A percentile compares a stretch with the other conserved stretches of the same genome.
Evolutionary conservation across 2,797 vertebrate species (phyloP).

Genomic region (Dallia pectoralis): DNA sequence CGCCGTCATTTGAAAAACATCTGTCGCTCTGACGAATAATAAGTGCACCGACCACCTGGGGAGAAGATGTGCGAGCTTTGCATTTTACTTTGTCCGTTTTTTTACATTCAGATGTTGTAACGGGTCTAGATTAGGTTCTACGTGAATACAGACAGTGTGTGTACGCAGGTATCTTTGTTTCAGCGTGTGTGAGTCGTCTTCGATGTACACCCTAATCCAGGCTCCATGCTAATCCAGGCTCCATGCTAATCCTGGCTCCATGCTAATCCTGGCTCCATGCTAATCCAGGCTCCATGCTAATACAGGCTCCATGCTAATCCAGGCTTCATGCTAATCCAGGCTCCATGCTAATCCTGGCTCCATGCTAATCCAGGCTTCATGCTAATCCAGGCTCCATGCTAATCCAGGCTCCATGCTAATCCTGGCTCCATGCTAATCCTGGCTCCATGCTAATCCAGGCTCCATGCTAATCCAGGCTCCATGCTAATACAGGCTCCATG

Average conservation of each 20-base stretch:
- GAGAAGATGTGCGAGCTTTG: conserved; percentile 67
- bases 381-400: conserved; percentile 60
- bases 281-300: conserved; percentile 64
- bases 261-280: conserved; percentile 58
- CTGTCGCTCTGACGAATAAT: conserved; percentile 82
- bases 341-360: conserved; percentile 57
- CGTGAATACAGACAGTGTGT: neutral
- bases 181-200: conserved; percentile 34
- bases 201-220: conserved; percentile 54
- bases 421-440: conserved; percentile 60
- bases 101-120: too few species aligned
- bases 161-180: conserved; percentile 40
- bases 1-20: conserved; percentile 80
- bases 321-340: conserved; percentile 58
- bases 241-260: conserved; percentile 56
- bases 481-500: conserved; percentile 56
- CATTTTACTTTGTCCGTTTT: conserved; percentile 61
- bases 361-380: conserved; percentile 56
- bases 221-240: conserved; percentile 58
- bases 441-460: conserved; percentile 58
- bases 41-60: conserved; percentile 70
- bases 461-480: conserved; percentile 57
- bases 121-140: too few species aligned
- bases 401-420: conserved; percentile 64
- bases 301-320: conserved; percentile 62